These are phyloP conservation scores for Lutjanus campechanus DNA, from an alignment of 2,797 vertebrate genomes.

Conservation along the genomic window DNA sequence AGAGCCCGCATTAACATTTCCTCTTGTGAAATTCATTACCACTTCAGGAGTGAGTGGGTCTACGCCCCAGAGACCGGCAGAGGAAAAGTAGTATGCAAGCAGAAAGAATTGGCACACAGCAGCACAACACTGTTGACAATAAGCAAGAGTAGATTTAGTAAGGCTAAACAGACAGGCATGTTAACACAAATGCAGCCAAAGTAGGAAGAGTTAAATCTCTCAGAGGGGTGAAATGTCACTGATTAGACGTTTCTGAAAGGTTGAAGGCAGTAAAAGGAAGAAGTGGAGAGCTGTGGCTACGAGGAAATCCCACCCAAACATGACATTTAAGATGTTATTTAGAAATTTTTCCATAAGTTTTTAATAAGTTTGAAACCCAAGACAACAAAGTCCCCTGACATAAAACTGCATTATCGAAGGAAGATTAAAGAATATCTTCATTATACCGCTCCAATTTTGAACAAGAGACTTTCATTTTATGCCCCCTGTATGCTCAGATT, in stretches of 20 bases:
- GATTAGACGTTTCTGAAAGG: constrained; percentile 24
- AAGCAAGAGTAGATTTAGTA: constrained; percentile 81
- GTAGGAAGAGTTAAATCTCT: constrained; percentile 40
- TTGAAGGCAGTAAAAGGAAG: constrained; percentile 22
- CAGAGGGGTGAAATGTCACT: constrained; percentile 43
- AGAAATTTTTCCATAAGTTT: background rate
- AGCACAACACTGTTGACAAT: constrained; percentile 76
- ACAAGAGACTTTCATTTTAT: constrained; percentile 30
- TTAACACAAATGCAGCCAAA: constrained; percentile 63
- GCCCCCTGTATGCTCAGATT: constrained; percentile 19
- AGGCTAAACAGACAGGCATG: constrained; percentile 88
- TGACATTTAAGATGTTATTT: constrained; percentile 7
- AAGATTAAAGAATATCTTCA: constrained; percentile 41
- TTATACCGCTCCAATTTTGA: constrained; percentile 35
- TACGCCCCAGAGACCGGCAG: constrained; percentile 70
- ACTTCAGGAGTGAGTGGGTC: constrained; percentile 72
- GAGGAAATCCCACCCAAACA: constrained; percentile 8
- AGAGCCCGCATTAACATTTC: constrained; percentile 73
- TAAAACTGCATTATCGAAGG: constrained; percentile 43
- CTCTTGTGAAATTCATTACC: constrained; percentile 80
- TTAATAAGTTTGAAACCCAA: constrained; percentile 24
- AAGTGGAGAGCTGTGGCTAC: constrained; percentile 37
- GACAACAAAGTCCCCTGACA: constrained; percentile 41
- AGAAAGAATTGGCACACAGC: constrained; percentile 65
- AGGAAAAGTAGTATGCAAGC: constrained; percentile 71